These are phyloP conservation scores for Vipera latastei DNA, from an alignment of 2,797 vertebrate genomes.

Conservation along the genomic window DNA sequence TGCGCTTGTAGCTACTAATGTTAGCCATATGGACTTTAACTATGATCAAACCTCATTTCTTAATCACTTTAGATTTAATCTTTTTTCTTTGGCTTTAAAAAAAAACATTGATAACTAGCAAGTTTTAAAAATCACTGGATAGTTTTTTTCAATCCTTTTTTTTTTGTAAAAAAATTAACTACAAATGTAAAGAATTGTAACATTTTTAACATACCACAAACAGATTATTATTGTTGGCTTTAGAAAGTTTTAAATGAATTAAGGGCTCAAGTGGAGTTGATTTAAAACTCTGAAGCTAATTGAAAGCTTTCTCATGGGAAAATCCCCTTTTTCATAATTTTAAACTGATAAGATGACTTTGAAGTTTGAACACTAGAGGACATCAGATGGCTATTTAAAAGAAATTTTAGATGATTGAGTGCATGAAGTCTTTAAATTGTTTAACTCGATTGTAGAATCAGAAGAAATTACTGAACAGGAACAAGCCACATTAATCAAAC, in stretches of 20 bases:
- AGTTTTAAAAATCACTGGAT: neutral
- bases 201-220: neutral
- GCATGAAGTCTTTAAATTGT: neutral
- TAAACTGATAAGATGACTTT: neutral
- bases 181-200: neutral
- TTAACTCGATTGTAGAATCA: neutral
- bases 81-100: neutral
- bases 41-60: neutral
- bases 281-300: neutral
- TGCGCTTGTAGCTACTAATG: neutral
- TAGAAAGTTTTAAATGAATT: neutral
- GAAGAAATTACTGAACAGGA: neutral
- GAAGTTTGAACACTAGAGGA: neutral
- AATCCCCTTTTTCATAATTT: neutral
- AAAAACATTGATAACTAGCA: neutral
- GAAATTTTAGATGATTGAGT: neutral
- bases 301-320: neutral
- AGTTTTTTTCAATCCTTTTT: neutral
- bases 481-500: neutral
- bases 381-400: neutral
- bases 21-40: neutral
- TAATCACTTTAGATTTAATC: neutral
- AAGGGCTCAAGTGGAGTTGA: neutral
- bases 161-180: neutral
- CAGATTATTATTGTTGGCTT: neutral